Evolutionary conservation across 2,888 invertebrate species (phyloP), one percentile per base, ranked within the genome.

Genomic region (Globia sparganii): DNA sequence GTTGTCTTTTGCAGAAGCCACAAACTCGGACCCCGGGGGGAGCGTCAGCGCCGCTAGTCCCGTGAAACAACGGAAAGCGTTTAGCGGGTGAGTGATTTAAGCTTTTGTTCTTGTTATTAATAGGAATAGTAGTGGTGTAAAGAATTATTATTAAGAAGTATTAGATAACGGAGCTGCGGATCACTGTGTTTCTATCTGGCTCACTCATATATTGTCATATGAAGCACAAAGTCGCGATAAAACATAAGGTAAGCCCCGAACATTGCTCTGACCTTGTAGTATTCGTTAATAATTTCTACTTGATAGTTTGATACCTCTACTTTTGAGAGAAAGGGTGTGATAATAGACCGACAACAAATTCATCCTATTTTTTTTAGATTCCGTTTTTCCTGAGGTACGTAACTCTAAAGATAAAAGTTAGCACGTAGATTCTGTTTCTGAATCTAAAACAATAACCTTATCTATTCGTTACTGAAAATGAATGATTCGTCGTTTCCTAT

Each of bases 21-120:
- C 97, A 53, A 97, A 97, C 90, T 98, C 97, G 88, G 98, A 98
- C 89, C 97, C 96, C 72, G 96, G 91, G 1, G 87, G 96, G 91
- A 91, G 93, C 92, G 92, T 96, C 91, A 93, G 96, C 96, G 98
- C 97, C 68, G 98, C 98, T 89, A 98, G 99, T 77, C 98, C 98
- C 40, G 98, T 98, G 72, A 98, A 98, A 93, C 98, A 98, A 93
- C 97, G 98, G 80, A 97, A 98, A 86, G 98, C 98, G 69, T 98
- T 98, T 91, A 98, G 98, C 93, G 98, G 98, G 98, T 98, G 95
- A 98, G 98, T 97, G 8, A 59, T 72, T 69, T 37, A 28, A 75
- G 64, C 56, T 43, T 69, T 71, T 72, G 0, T 28, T 59, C 1
- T 61, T 70, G 4, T 58, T 43, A 1, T 43, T 15, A n/a, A 1